phyloP scores from a whole-genome alignment of 2,888 invertebrate genomes.

The Leptopilina myrica region DNA sequence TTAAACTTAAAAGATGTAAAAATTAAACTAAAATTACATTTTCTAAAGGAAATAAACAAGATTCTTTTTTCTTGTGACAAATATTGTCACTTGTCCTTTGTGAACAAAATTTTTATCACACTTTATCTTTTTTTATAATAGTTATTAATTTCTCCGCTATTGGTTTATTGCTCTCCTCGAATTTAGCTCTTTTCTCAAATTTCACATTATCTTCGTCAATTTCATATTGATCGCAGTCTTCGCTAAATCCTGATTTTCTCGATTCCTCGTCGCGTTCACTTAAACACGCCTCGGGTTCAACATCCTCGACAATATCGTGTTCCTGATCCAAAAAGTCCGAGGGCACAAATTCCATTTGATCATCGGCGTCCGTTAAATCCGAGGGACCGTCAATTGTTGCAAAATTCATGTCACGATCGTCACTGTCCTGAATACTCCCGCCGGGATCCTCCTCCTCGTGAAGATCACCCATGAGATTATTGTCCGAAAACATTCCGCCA shows the following conservation, averaged over 20 bases:
- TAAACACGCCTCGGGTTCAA: slow-evolving; percentile 64
- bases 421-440: slow-evolving; percentile 61
- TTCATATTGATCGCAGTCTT: slow-evolving; percentile 45
- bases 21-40: no score
- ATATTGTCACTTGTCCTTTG: no score
- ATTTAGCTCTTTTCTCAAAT: neutral
- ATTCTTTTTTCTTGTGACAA: no score
- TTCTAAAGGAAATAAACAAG: neutral
- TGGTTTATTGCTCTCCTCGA: slow-evolving; percentile 3
- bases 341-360: slow-evolving; percentile 74
- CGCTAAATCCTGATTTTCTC: slow-evolving; percentile 52
- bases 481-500: slow-evolving; percentile 66
- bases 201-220: slow-evolving; percentile 53
- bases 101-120: slow-evolving; percentile 46
- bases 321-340: slow-evolving; percentile 75
- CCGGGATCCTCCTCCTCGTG: slow-evolving; percentile 73
- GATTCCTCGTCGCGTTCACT: slow-evolving; percentile 58
- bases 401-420: slow-evolving; percentile 66
- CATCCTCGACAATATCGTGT: slow-evolving; percentile 72
- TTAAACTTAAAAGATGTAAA: no score
- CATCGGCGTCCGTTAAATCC: slow-evolving; percentile 69
- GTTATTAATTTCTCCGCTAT: slow-evolving; percentile 8
- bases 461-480: slow-evolving; percentile 62
- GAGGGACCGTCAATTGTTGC: slow-evolving; percentile 64
- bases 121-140: slow-evolving; percentile 56